Evolutionary conservation across 1,140 invertebrate genomes (phyloP), one percentile per base, ranked within the genome.

Genomic region (Choristoneura fumiferana): DNA sequence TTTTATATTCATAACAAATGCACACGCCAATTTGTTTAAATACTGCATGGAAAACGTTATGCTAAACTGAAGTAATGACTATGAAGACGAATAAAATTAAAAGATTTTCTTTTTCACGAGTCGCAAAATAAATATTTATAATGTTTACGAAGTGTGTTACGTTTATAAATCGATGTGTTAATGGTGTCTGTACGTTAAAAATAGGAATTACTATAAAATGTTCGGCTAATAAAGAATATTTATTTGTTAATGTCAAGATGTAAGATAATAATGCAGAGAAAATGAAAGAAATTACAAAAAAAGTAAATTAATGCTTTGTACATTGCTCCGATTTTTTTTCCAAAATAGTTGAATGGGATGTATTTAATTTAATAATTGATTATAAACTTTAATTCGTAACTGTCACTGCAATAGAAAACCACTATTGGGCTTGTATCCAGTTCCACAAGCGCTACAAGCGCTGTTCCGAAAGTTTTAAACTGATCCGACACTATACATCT

Each of bases 231-330:
- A 10, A 15, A 45, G 61, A 39, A 38, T 54, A 58, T 54, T 57
- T 55, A 63, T 63, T 54, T 55, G 38, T 63, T 63, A 43, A 34
- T 34, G 43, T 62, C 54, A 57, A 60, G 17, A 54, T 53, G 60
- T 56, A 52, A 39, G 34, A 52, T 52, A 43, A 55, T 40, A 55
- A 60, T 49, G 55, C 10, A 52, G 58, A 57, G 45, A 58, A 65
- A 65, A 63, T 38, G 40, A 13, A 58, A 14, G 52, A 70, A 60
- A 62, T 38, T 52, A 62, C 38, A 60, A 63, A 65, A 65, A 62
- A 64, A 59, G 34, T 71, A 63, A 29, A 66, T 67, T 65, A 66
- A 72, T 17, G 76, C 76, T 78, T 78, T 78, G 75, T 81, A 81
- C 33, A 76, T 79, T 75, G 73, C 67, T 70, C 57, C 54, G 55